phyloP scores from a whole-genome alignment of 2,113 vertebrate genomes.

The Ailuropoda melanoleuca region DNA sequence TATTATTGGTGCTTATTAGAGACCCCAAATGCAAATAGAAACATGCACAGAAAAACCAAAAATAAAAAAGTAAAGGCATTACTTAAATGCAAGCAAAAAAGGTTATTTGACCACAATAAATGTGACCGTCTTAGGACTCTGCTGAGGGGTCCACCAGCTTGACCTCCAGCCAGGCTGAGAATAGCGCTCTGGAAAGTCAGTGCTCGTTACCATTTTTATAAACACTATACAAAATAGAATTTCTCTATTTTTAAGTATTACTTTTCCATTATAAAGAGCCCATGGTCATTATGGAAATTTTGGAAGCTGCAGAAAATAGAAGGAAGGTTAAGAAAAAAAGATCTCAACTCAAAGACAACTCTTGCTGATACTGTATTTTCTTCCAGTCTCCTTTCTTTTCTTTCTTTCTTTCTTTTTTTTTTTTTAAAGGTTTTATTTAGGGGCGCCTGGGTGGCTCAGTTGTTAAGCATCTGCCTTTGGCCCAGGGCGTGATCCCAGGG shows the following conservation, averaged over 20 bases:
- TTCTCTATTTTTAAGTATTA: background rate
- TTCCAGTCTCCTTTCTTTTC: background rate
- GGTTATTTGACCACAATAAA: background rate
- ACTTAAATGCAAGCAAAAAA: background rate
- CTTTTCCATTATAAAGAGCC: background rate
- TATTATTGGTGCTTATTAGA: background rate
- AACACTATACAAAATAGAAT: background rate
- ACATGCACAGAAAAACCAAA: background rate
- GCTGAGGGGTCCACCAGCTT: background rate
- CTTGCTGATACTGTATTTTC: background rate
- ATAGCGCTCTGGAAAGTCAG: accelerated
- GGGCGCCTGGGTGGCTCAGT: too few species aligned
- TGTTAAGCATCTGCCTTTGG: too few species aligned
- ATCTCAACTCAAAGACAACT: background rate
- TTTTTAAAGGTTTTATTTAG: too few species aligned
- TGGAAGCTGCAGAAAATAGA: background rate
- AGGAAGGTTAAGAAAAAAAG: background rate
- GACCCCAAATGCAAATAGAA: background rate
- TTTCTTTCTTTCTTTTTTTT: too few species aligned
- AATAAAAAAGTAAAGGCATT: background rate
- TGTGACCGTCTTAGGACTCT: too few species aligned
- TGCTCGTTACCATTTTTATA: background rate
- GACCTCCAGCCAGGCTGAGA: background rate
- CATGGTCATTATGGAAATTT: background rate
- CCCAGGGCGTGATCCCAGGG: too few species aligned